Evolutionary conservation across 2,797 vertebrate genomes (phyloP), one percentile per base, ranked within the genome.

Genomic region (Lagodon rhomboides): DNA sequence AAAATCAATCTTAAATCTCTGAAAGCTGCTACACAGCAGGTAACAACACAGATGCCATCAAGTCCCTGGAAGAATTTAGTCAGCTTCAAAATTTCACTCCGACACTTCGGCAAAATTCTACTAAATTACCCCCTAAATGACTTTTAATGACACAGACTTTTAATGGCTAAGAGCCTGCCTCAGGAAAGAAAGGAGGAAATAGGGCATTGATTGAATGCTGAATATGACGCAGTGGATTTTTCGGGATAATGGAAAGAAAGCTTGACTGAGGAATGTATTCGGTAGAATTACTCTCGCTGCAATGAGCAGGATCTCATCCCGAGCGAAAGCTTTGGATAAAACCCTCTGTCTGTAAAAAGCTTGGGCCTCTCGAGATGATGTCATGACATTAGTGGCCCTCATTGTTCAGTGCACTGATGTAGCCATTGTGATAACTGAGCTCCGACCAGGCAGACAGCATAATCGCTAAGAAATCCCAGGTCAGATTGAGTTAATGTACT

Each of bases 171-270:
- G 66, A 82, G 61, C 34, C 60, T 38, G 72, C 49, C 53, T 69
- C 17, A 0, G 47, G 44, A 72, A 68, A 84, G 68, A 70, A 56
- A 15, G 41, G 12, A 63, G 62, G 61, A 77, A 85, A 86, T 75
- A 72, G 77, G 75, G 59, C 77, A 83, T 77, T 85, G 83, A 89
- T 68, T 84, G 82, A 90, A 83, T 30, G 63, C 49, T 59, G 74
- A 73, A 82, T 63, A 59, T 69, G 51, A 71, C 53, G 51, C 64
- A 69, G 54, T 73, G 59, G 50, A 75, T 85, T 76, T 75, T 82
- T 73, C 68, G 51, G 47, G 46, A 69, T 75, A 79, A 85, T 73
- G 63, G 44, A 54, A 44, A 55, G 65, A 73, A 77, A 80, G 53
- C 65, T 50, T 18, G 70, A 68, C 58, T 60, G 72, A 30, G 49